A percentile compares a stretch with the other conserved stretches of the same genome.
Evolutionary conservation across 2,797 vertebrate species (phyloP).

Genomic region (Macroramphosus scolopax): DNA sequence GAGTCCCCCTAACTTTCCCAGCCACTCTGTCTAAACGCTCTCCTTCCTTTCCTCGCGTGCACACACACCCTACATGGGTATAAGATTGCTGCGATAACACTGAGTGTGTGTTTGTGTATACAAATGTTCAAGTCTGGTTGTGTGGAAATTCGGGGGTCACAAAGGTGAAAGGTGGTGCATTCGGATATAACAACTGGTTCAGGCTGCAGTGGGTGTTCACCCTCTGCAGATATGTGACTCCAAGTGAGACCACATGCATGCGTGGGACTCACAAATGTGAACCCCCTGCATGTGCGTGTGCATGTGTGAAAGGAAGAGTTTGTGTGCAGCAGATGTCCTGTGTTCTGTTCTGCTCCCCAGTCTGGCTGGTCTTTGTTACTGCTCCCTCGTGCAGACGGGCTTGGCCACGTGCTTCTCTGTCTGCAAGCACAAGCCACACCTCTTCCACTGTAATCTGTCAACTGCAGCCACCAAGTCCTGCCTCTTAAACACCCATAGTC

Average conservation of each 20-base stretch:
- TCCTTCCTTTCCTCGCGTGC: slow-evolving; percentile 9
- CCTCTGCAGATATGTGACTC: slow-evolving; percentile 45
- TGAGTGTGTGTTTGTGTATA: background rate
- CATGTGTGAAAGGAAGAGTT: slow-evolving; percentile 29
- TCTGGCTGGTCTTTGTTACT: slow-evolving; percentile 75
- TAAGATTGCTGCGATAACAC: slow-evolving; percentile 27
- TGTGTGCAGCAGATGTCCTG: slow-evolving; percentile 72
- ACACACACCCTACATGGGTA: slow-evolving; percentile 22
- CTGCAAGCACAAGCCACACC: slow-evolving; percentile 58
- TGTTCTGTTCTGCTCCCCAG: slow-evolving; percentile 54
- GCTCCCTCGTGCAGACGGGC: slow-evolving; percentile 73
- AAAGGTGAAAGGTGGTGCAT: slow-evolving; percentile 4
- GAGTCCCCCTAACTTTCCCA: slow-evolving; percentile 42
- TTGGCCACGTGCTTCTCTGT: slow-evolving; percentile 72
- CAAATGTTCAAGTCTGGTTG: slow-evolving; percentile 25
- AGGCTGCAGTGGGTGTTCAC: slow-evolving; percentile 17
- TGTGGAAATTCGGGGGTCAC: background rate
- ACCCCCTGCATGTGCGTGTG: slow-evolving; percentile 43
- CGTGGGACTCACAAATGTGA: slow-evolving; percentile 41
- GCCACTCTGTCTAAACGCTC: slow-evolving; percentile 13
- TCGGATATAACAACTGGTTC: slow-evolving; percentile 1
- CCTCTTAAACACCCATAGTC: slow-evolving; percentile 44
- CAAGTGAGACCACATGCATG: slow-evolving; percentile 34
- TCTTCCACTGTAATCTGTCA: slow-evolving; percentile 64
- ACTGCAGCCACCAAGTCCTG: slow-evolving; percentile 52